These are phyloP conservation scores for Auanema freiburgensis DNA, from an alignment of 2,888 invertebrate species.

Conservation along the genomic window DNA sequence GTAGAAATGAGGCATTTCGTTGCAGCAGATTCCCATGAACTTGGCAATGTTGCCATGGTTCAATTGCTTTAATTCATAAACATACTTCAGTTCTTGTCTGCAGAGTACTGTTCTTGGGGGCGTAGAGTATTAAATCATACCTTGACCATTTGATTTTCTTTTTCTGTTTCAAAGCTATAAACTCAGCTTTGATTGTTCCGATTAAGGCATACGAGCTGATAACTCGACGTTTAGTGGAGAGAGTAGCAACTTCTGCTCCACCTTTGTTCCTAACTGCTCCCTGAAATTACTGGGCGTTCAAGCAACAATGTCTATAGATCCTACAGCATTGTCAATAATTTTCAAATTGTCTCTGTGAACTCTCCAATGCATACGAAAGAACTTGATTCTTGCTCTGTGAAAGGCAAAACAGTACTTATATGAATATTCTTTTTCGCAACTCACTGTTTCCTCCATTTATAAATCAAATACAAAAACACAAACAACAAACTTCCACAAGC, in stretches of 20 bases:
- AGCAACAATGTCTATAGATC: constrained; percentile 6
- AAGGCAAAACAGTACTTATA: neutral
- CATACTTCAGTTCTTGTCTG: constrained; percentile 42
- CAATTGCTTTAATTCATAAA: constrained; percentile 54
- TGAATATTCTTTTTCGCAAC: neutral
- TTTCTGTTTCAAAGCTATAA: constrained; percentile 43
- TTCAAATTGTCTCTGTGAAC: constrained; percentile 46
- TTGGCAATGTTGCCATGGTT: constrained; percentile 59
- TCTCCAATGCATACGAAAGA: constrained; percentile 57
- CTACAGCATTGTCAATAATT: constrained; percentile 53
- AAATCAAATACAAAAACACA: neutral
- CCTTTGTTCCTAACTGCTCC: constrained; percentile 4
- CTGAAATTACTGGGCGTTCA: constrained; percentile 3
- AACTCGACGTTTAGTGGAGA: constrained; percentile 30
- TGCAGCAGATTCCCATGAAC: constrained; percentile 53
- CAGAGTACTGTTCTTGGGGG: neutral
- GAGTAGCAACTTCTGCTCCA: constrained; percentile 13
- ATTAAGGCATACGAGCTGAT: constrained; percentile 52
- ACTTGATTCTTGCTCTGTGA: constrained; percentile 27
- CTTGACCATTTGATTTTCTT: constrained; percentile 50
- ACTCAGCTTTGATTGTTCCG: constrained; percentile 55
- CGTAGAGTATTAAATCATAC: constrained; percentile 3
- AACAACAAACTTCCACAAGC: constrained; percentile 16
- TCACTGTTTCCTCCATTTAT: neutral
- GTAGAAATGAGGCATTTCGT: constrained; percentile 51